Conservation (phyloP, 1,140 invertebrate genomes). For the Solenopsis fugax region DNA sequence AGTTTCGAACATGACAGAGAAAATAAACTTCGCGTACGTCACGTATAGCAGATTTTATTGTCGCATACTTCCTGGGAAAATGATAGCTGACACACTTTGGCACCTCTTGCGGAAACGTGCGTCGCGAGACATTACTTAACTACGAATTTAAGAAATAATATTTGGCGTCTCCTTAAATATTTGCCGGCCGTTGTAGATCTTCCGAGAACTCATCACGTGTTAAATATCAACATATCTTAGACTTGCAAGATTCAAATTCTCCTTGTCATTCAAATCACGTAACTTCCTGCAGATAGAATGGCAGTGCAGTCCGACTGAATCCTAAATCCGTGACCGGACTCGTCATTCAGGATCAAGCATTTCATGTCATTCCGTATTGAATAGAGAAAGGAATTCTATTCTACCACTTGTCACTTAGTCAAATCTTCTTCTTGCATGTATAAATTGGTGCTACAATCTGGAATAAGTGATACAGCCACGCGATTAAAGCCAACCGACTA, state of each 20-base stretch:
- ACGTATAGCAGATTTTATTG: slow-evolving; percentile 18
- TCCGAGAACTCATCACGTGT: slow-evolving; percentile 46
- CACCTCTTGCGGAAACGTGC: slow-evolving; percentile 59
- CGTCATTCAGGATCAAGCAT: neutral
- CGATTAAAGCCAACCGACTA: neutral
- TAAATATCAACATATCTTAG: slow-evolving; percentile 56
- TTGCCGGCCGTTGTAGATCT: slow-evolving; percentile 48
- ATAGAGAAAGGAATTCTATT: neutral
- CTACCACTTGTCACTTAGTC: neutral
- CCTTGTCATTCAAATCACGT: slow-evolving; percentile 10
- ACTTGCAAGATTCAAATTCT: slow-evolving; percentile 36
- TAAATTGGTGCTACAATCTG: neutral
- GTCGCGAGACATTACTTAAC: slow-evolving; percentile 47
- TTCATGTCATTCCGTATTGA: neutral
- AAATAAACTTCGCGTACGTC: slow-evolving; percentile 19
- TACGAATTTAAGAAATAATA: slow-evolving; percentile 68
- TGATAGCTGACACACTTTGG: slow-evolving; percentile 60
- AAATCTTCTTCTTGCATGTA: neutral
- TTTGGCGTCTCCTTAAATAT: slow-evolving; percentile 67
- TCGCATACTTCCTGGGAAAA: slow-evolving; percentile 45
- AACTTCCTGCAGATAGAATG: slow-evolving; percentile 18
- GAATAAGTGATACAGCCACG: neutral
- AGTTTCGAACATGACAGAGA: neutral
- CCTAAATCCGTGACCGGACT: neutral
- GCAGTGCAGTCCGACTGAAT: neutral